phyloP scores from a whole-genome alignment of 2,113 vertebrate species.

The Acrocephalus arundinaceus region DNA sequence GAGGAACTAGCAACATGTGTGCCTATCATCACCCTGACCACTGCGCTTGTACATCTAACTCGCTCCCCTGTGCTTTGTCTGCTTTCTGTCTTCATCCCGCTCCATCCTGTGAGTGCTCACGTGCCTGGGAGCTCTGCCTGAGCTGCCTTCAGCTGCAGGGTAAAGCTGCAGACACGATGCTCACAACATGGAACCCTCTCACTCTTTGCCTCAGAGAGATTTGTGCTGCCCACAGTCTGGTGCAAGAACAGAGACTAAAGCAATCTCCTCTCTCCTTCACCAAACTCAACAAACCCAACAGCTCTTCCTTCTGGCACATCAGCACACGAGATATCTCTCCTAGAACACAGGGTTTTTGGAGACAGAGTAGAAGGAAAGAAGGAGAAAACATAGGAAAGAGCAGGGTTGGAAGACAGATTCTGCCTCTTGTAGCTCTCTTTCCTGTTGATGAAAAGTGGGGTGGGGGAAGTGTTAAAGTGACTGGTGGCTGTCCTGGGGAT shows the following conservation, averaged over 20 bases:
- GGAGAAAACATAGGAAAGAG: not conserved
- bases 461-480: not conserved
- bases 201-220: not conserved
- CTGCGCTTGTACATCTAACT: conserved; percentile 20
- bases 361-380: not conserved
- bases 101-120: not conserved
- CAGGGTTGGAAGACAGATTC: not conserved
- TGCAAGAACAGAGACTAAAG: not conserved
- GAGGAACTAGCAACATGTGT: conserved; percentile 66
- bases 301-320: not conserved
- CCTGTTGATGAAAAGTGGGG: not conserved
- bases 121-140: not conserved
- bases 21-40: conserved; percentile 67
- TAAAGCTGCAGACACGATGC: not conserved
- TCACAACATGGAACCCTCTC: not conserved
- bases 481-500: not conserved
- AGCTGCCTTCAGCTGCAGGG: not conserved
- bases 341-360: not conserved
- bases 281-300: not conserved
- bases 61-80: not conserved
- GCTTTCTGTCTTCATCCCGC: not conserved
- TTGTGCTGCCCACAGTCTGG: not conserved
- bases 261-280: not conserved
- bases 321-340: not conserved
- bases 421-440: not conserved